A percentile compares a stretch with the other conserved stretches of the same genome.
Evolutionary conservation across 2,888 invertebrate genomes (phyloP).

Genomic region (Amblyteles armatorius): DNA sequence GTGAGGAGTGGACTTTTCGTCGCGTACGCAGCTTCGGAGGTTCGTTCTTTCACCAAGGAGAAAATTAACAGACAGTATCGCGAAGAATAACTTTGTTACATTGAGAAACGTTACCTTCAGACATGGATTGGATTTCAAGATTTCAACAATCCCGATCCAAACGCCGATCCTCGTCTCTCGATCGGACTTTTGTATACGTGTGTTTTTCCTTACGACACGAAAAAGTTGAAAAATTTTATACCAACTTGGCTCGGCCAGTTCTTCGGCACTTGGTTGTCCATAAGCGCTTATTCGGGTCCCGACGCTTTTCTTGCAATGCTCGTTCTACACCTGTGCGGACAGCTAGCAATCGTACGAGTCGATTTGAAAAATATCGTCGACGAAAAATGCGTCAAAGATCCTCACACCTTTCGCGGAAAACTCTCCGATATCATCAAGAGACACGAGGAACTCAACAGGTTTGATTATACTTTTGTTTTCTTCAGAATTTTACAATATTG

Average conservation of each 20-base stretch:
- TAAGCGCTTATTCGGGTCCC: conserved; percentile 73
- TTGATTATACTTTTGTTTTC: no score
- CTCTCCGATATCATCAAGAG: conserved; percentile 36
- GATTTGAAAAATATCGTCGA: conserved; percentile 62
- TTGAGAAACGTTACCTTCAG: not conserved
- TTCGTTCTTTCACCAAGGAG: no score
- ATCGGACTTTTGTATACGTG: conserved; percentile 48
- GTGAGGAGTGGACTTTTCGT: conserved; percentile 59
- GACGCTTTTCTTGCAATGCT: conserved; percentile 75
- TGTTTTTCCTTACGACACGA: conserved; percentile 72
- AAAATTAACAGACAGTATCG: no score
- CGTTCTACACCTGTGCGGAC: conserved; percentile 77
- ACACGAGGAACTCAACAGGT: conserved; percentile 67
- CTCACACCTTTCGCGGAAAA: no score
- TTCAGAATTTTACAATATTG: no score
- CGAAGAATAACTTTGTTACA: no score
- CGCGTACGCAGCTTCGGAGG: conserved; percentile 45
- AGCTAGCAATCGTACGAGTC: conserved; percentile 67
- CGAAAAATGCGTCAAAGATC: conserved; percentile 24
- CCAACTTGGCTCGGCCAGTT: conserved; percentile 75
- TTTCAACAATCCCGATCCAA: not conserved
- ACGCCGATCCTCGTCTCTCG: conserved; percentile 9
- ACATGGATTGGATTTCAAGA: conserved; percentile 1
- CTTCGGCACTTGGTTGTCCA: conserved; percentile 70
- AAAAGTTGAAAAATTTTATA: conserved; percentile 70